Conservation (phyloP, 1,140 invertebrate species). For the Heterodera carotae region DNA sequence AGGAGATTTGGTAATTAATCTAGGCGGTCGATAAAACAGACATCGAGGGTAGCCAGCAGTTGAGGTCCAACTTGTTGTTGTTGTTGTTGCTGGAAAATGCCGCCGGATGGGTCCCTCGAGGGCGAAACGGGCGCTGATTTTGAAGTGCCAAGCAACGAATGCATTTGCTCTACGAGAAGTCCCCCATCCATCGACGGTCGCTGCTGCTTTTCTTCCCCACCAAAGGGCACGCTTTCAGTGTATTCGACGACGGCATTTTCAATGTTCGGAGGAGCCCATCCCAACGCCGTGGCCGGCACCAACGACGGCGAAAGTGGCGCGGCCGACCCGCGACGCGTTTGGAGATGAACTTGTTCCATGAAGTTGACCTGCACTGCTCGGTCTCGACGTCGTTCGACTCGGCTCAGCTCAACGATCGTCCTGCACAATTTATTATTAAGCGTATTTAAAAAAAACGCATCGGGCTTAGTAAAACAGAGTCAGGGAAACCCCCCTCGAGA, state of each 20-base stretch:
- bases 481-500: too few species aligned
- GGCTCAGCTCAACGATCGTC: background rate
- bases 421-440: background rate
- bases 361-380: conserved; percentile 1
- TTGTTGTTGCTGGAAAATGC: background rate
- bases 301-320: conserved; percentile 1
- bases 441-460: too few species aligned
- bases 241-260: background rate
- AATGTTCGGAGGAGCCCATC: background rate
- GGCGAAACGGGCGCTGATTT: conserved; percentile 10
- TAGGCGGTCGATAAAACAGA: too few species aligned
- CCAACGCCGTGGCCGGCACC: conserved; percentile 9
- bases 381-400: background rate
- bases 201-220: background rate
- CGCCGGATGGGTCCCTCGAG: background rate
- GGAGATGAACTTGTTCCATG: background rate
- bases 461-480: too few species aligned
- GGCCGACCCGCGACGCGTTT: conserved; percentile 10
- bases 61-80: background rate
- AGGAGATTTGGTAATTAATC: too few species aligned
- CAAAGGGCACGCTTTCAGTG: background rate
- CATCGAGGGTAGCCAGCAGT: conserved; percentile 22
- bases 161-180: too few species aligned
- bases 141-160: background rate
- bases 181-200: background rate